These are phyloP conservation scores for Eumaeus atala DNA, from an alignment of 1,140 invertebrate species.

Conservation along the genomic window DNA sequence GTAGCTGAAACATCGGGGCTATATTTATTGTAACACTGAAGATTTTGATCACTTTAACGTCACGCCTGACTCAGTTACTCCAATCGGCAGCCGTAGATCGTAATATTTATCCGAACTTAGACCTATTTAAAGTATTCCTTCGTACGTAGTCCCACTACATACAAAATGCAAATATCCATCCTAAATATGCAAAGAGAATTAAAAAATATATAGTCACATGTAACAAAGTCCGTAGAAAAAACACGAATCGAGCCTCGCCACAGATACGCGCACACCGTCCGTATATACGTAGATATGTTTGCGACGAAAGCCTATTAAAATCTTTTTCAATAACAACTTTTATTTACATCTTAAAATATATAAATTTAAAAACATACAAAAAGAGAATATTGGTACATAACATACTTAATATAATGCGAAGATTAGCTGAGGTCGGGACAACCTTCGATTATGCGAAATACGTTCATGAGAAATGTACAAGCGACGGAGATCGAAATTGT, in stretches of 20 bases:
- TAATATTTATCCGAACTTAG: slow-evolving; percentile 51
- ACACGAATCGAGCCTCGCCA: slow-evolving; percentile 35
- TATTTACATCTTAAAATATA: slow-evolving; percentile 54
- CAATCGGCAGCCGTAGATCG: slow-evolving; percentile 23
- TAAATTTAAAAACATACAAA: slow-evolving; percentile 31
- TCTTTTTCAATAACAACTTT: slow-evolving; percentile 40
- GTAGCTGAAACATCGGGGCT: too few species aligned
- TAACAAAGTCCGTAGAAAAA: slow-evolving; percentile 30
- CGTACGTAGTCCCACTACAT: slow-evolving; percentile 42
- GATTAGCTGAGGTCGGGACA: slow-evolving; percentile 1
- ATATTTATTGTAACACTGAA: too few species aligned
- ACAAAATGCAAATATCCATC: slow-evolving; percentile 47
- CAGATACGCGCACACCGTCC: slow-evolving; percentile 37
- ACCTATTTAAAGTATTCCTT: slow-evolving; percentile 52
- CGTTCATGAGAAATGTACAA: slow-evolving; percentile 1
- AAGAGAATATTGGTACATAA: slow-evolving; percentile 40
- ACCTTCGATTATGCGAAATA: slow-evolving; percentile 14
- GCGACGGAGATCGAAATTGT: background rate
- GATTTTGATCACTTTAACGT: background rate
- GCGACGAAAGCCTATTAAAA: slow-evolving; percentile 67
- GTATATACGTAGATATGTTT: slow-evolving; percentile 64
- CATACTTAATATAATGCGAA: slow-evolving; percentile 28
- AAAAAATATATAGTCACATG: slow-evolving; percentile 27
- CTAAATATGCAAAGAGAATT: slow-evolving; percentile 36
- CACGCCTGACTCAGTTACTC: background rate